phyloP scores from a whole-genome alignment of 2,797 vertebrate species.

The Sebastiscus tertius region DNA sequence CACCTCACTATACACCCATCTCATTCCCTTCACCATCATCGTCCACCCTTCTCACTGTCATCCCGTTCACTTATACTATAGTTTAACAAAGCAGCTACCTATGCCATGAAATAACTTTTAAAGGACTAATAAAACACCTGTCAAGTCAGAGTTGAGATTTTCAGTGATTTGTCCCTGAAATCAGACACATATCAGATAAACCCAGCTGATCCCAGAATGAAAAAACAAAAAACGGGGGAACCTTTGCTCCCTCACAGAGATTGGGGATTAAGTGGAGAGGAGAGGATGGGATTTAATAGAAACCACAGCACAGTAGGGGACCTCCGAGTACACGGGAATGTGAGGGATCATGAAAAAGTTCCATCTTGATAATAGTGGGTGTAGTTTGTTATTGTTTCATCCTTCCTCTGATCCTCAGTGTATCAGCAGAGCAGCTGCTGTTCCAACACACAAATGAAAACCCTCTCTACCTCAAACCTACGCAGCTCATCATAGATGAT shows the following conservation, averaged over 20 bases:
- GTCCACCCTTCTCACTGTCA: background rate
- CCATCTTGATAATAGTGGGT: background rate
- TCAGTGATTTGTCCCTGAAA: slow-evolving; percentile 5
- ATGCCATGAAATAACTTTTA: background rate
- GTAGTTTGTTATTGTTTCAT: background rate
- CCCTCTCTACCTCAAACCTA: background rate
- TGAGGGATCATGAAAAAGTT: slow-evolving; percentile 1
- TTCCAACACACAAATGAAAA: background rate
- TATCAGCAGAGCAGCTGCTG: background rate
- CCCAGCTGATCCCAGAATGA: slow-evolving; percentile 16
- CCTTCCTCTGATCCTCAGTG: background rate
- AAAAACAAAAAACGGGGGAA: background rate
- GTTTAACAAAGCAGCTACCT: background rate
- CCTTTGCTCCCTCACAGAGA: slow-evolving; percentile 26
- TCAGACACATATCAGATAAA: slow-evolving; percentile 20
- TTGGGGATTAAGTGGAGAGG: slow-evolving; percentile 21
- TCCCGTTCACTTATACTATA: background rate
- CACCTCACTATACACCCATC: background rate
- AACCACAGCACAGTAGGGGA: slow-evolving; percentile 7
- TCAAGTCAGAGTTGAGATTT: background rate
- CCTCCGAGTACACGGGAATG: background rate
- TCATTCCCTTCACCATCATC: background rate
- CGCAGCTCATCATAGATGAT: background rate
- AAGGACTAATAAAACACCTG: slow-evolving; percentile 9
- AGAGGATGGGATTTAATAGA: slow-evolving; percentile 13